Conservation (phyloP, 2,113 vertebrate genomes). For the Tupaia tana region DNA sequence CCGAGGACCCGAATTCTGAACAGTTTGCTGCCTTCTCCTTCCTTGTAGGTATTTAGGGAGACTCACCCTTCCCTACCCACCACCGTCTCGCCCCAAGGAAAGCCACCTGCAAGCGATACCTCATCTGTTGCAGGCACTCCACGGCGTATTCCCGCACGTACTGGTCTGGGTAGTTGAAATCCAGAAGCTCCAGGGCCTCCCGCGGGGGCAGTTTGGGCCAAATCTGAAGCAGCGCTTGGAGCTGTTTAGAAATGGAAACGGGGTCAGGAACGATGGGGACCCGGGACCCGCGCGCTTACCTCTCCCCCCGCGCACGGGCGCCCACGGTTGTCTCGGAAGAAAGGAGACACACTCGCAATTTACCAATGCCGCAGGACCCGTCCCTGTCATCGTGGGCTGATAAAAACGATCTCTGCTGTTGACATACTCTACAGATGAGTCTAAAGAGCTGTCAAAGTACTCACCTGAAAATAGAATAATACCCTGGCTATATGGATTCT, state of each 20-base stretch:
- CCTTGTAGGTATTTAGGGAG: not conserved
- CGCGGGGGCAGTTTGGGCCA: conserved; percentile 96
- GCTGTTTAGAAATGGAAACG: conserved; percentile 86
- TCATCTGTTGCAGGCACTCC: conserved; percentile 94
- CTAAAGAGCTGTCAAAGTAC: conserved; percentile 32
- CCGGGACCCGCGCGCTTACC: not conserved
- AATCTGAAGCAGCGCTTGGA: conserved; percentile 97
- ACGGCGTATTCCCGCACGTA: conserved; percentile 97
- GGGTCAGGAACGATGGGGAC: conserved; percentile 43
- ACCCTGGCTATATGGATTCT: not conserved
- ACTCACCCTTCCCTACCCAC: not conserved
- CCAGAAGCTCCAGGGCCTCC: conserved; percentile 96
- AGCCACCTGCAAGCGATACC: conserved; percentile 84
- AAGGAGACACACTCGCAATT: not conserved
- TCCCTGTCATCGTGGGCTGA: not conserved
- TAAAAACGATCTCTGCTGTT: not conserved
- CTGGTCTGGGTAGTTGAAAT: conserved; percentile 99
- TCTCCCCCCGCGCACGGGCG: not conserved
- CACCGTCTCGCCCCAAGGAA: conserved; percentile 11
- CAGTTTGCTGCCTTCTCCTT: not conserved
- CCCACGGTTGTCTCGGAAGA: not conserved
- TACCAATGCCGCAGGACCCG: not conserved
- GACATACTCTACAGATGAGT: not conserved
- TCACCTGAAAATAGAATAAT: conserved; percentile 23
- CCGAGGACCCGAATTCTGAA: not conserved